These are phyloP conservation scores for Polylopha cassiicola DNA, from an alignment of 2,888 invertebrate species.

Conservation along the genomic window DNA sequence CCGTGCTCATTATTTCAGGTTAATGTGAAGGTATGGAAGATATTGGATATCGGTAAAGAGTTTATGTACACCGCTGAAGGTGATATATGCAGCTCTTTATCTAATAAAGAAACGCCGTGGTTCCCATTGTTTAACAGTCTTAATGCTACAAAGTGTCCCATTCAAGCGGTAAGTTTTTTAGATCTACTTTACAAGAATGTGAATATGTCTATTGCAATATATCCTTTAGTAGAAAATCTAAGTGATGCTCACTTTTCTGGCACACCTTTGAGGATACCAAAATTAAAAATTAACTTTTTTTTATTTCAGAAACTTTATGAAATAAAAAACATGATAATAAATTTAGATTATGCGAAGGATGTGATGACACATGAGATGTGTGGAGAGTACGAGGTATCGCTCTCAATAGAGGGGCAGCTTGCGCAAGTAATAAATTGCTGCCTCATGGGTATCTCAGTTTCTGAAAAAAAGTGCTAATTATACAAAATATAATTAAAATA, in stretches of 20 bases:
- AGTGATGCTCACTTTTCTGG: too few relatives aligned
- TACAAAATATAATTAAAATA: too few relatives aligned
- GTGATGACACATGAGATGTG: constrained; percentile 42
- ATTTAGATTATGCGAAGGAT: constrained; percentile 36
- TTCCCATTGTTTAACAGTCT: constrained; percentile 38
- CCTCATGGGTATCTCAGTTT: constrained; percentile 29
- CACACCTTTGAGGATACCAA: too few relatives aligned
- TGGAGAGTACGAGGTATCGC: constrained; percentile 35
- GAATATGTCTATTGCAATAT: too few relatives aligned
- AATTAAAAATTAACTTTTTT: constrained; percentile 8
- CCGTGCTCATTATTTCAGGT: constrained; percentile 36
- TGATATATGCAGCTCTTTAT: constrained; percentile 43
- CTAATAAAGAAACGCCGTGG: constrained; percentile 49
- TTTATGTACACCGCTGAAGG: constrained; percentile 37
- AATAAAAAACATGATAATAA: constrained; percentile 34
- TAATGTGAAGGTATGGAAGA: constrained; percentile 43
- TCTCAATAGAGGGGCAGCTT: constrained; percentile 25
- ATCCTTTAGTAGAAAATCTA: too few relatives aligned
- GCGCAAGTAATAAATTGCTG: constrained; percentile 34
- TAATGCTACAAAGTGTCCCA: constrained; percentile 47
- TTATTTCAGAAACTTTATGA: constrained; percentile 39
- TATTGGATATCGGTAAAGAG: constrained; percentile 40
- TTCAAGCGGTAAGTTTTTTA: constrained; percentile 39
- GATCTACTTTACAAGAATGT: background rate
- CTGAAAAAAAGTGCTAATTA: too few relatives aligned